These are phyloP conservation scores for Thrips palmi DNA, from an alignment of 1,140 invertebrate genomes.

Conservation along the genomic window DNA sequence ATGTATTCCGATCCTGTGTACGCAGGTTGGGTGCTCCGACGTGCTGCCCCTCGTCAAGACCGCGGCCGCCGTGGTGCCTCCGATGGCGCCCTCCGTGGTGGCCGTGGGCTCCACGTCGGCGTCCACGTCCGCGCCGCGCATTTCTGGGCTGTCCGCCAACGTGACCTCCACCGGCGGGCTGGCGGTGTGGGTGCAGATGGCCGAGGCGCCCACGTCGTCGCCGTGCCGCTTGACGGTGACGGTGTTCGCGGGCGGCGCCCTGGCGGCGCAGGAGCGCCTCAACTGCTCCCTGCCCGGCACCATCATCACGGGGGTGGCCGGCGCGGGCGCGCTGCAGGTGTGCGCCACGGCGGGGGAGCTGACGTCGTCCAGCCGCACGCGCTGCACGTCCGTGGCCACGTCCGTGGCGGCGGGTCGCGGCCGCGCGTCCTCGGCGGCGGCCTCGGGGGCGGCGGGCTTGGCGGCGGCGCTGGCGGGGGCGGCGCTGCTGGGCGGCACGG, in stretches of 20 bases:
- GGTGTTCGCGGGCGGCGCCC: constrained; percentile 14
- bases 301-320: constrained; percentile 14
- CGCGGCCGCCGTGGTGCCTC: constrained; percentile 2
- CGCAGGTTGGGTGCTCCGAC: too few species aligned
- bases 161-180: not conserved
- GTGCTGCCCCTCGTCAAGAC: too few species aligned
- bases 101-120: constrained; percentile 11
- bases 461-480: too few species aligned
- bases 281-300: constrained; percentile 17
- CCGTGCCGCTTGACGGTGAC: constrained; percentile 17
- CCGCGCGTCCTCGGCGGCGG: too few species aligned
- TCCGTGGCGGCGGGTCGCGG: constrained; percentile 17
- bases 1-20: too few species aligned
- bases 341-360: constrained; percentile 15
- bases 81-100: constrained; percentile 6
- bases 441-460: too few species aligned
- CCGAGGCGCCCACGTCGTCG: too few species aligned
- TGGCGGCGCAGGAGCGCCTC: constrained; percentile 15
- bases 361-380: constrained; percentile 14
- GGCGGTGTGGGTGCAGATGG: too few species aligned
- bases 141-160: constrained; percentile 14
- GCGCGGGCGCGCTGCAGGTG: constrained; percentile 17
- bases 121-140: constrained; percentile 14
- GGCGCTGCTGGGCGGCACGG: too few species aligned
- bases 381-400: constrained; percentile 21